Base-by-base conservation (phyloP, 1,140 invertebrate genomes). In the Drosophila lowei region DNA sequence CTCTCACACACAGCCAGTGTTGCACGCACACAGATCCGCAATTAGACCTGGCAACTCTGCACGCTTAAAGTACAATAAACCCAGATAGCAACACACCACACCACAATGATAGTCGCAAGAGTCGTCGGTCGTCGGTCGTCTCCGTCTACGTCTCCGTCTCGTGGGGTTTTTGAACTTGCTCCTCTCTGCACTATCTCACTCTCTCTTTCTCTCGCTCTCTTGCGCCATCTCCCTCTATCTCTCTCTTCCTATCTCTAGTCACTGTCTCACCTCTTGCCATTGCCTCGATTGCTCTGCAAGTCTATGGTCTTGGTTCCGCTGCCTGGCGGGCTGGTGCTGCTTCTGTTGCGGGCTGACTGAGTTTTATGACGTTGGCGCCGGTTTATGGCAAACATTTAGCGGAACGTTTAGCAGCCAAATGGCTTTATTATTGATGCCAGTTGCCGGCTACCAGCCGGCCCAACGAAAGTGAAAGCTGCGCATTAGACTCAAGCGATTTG, bases 121-220 rank as follows among this genome's bases (percentile, higher is more conserved):
- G 18, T 18, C 18, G 18, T 18, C 18, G 16, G 16, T 18, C 16
- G 16, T 18, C 16, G 18, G 18, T 18, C 18, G 18, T 18, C 18
- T 18, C 2, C 18, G 18, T 18, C 18, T 18, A 0, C 18, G 18
- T 11, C 23, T 15, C 23, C 57, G 53, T 43, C 41, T 81, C 61
- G 77, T 74, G 83, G 74, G 81, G 81, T 86, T 81, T 86, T 86
- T 86, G 81, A 86, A 86, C 81, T 81, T 86, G 74, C 65, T 50
- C 55, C 67, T 64, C 60, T 56, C 6, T 13, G 1, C 43, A 49
- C 50, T 21, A n/a, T 41, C 34, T 42, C 41, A 44, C 72, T 46
- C 30, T 28, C 46, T 11, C 3, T 21, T 47, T 21, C 13, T n/a
- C 30, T 42, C 30, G 13, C 46, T 30, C n/a, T 21, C 46, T 30